Evolutionary conservation across 1,140 invertebrate genomes (phyloP), one percentile per base, ranked within the genome.

Genomic region (Dinoponera quadriceps): DNA sequence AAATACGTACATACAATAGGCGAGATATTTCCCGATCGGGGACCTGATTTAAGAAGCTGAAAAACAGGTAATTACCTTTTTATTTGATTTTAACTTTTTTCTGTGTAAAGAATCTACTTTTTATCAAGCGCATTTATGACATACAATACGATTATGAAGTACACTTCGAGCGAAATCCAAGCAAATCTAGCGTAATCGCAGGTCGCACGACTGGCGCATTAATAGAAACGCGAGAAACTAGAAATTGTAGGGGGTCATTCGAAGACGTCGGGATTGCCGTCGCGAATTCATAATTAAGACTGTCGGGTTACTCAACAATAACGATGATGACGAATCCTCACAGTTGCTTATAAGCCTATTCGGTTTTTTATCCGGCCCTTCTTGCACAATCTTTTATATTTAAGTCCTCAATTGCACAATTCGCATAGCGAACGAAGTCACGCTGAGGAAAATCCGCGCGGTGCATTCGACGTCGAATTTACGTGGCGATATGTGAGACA

Each of bases 211-310:
- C 16, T 63, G 11, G 22, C 63, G 14, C 38, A n/a, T 55, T 18
- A 65, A 44, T 54, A 55, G 49, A 13, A n/a, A 66, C 38, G 13
- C 65, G 63, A 69, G 33, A 78, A 78, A 78, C 63, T 33, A 44
- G 63, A 69, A 68, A 78, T 78, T 78, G n/a, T 29, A 16, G 25
- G 7, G 27, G 69, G 22, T 44, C 68, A 27, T 27, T 78, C 29
- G 49, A 68, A 27, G 25, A 20, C 33, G 14, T 66, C 60, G 44
- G 73, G n/a, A 66, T 77, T 51, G 65, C 51, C 75, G 63, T 68
- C 20, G 22, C 75, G 51, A 69, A 57, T 69, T 68, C 44, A 22
- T 69, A 78, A 78, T 78, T 78, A 5, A 77, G 49, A 74, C 20
- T 49, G 29, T 29, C 63, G 11, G 48, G 9, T 78, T 78, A 55